These are phyloP conservation scores for Anarhynchus alexandrinus DNA, from an alignment of 2,113 vertebrate genomes.

Conservation along the genomic window DNA sequence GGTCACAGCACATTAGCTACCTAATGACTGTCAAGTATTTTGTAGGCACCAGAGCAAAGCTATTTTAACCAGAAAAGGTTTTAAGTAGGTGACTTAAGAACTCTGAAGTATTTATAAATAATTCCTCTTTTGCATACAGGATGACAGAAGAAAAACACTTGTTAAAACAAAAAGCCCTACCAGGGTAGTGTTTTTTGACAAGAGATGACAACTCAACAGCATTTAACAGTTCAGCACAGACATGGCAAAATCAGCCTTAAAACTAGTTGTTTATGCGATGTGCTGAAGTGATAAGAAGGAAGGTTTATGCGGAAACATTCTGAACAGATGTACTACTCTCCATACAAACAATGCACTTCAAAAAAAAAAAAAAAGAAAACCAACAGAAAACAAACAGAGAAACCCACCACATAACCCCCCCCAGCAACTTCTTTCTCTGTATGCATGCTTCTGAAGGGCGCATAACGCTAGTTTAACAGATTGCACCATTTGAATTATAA, in stretches of 20 bases:
- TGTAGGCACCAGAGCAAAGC: slow-evolving; percentile 34
- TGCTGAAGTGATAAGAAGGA: not conserved
- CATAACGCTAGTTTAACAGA: not conserved
- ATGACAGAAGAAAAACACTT: slow-evolving; percentile 21
- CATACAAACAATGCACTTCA: not conserved
- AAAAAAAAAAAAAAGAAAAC: not conserved
- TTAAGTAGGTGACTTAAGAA: slow-evolving; percentile 44
- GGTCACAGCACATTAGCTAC: slow-evolving; percentile 63
- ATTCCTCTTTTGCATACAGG: slow-evolving; percentile 26
- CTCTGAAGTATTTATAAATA: slow-evolving; percentile 37
- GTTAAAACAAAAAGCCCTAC: slow-evolving; percentile 34
- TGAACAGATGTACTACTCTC: not conserved
- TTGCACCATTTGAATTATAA: not conserved
- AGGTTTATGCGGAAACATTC: not conserved
- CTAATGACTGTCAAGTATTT: slow-evolving; percentile 48
- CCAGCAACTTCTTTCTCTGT: not conserved
- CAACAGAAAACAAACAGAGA: not conserved
- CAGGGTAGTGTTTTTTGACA: slow-evolving; percentile 23
- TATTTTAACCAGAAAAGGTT: slow-evolving; percentile 40
- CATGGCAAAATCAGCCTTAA: not conserved
- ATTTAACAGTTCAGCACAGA: not conserved
- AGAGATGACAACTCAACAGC: slow-evolving; percentile 1
- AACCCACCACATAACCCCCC: not conserved
- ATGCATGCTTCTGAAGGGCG: not conserved
- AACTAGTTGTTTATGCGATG: not conserved